Evolutionary conservation across 23 tunicate genomes (phyloP), one percentile per base, ranked within the genome.

Genomic region (Styela plicata): DNA sequence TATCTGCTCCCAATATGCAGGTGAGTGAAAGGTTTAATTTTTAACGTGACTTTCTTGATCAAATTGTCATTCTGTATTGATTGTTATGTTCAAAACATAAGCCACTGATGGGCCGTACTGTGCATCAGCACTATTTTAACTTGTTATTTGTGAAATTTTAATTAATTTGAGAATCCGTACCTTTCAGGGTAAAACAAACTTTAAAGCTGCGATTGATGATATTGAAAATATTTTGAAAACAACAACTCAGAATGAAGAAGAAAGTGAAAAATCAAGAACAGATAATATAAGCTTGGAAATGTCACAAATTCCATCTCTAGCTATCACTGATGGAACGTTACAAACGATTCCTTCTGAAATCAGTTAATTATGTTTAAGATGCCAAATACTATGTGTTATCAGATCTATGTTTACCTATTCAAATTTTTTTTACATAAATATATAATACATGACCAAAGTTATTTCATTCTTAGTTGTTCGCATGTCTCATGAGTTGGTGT

Each of bases 1-100:
- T 92, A 33, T 87, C 97, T n/a, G 92, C 92, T 53, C 92, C 92
- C 3, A 92, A 92, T 61, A 92, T 92, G 97, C 84, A 80, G 74
- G 84, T 76, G 10, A 71, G 30, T 27, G 10, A 44, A 44, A n/a
- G n/a, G n/a, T n/a, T n/a, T n/a, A n/a, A n/a, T n/a, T n/a, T n/a
- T n/a, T n/a, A n/a, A n/a, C n/a, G n/a, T n/a, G n/a, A n/a, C n/a
- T n/a, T n/a, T n/a, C n/a, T n/a, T n/a, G n/a, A n/a, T n/a, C n/a
- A n/a, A n/a, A n/a, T n/a, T n/a, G n/a, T n/a, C n/a, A n/a, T n/a
- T n/a, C n/a, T n/a, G n/a, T n/a, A n/a, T n/a, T n/a, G n/a, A n/a
- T n/a, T n/a, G n/a, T n/a, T n/a, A n/a, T n/a, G n/a, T n/a, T n/a
- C n/a, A n/a, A n/a, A n/a, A n/a, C n/a, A n/a, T n/a, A n/a, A n/a